Evolutionary conservation across 2,113 vertebrate species (phyloP).

Genomic region (Bubalus kerabau): DNA sequence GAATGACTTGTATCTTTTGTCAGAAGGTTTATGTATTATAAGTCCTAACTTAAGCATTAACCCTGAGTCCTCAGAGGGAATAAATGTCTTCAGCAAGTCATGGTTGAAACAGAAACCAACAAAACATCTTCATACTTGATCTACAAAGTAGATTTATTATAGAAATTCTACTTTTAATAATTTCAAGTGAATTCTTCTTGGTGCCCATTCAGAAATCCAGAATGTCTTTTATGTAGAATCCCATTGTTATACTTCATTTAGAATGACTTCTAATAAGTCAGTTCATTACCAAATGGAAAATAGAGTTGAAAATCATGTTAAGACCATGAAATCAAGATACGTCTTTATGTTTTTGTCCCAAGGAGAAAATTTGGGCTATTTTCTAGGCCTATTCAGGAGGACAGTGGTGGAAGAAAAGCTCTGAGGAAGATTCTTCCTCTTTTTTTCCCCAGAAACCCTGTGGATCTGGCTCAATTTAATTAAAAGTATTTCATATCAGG

Average conservation of each 20-base stretch:
- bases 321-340: background rate
- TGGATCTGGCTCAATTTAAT: background rate
- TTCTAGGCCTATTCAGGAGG: background rate
- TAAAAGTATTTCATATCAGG: background rate
- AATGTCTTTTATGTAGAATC: background rate
- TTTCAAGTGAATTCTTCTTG: background rate
- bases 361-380: background rate
- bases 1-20: background rate
- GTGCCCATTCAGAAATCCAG: background rate
- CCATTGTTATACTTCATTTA: background rate
- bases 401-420: background rate
- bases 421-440: background rate
- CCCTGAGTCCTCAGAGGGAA: background rate
- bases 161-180: constrained; percentile 24
- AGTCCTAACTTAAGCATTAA: background rate
- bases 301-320: background rate
- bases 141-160: background rate
- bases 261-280: background rate
- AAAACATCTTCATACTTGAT: background rate
- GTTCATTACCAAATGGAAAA: background rate
- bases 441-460: background rate
- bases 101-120: background rate
- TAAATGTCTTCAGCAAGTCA: background rate
- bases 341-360: background rate
- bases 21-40: background rate